These are phyloP conservation scores for Morpho achilles DNA, from an alignment of 2,888 invertebrate genomes.

Conservation along the genomic window DNA sequence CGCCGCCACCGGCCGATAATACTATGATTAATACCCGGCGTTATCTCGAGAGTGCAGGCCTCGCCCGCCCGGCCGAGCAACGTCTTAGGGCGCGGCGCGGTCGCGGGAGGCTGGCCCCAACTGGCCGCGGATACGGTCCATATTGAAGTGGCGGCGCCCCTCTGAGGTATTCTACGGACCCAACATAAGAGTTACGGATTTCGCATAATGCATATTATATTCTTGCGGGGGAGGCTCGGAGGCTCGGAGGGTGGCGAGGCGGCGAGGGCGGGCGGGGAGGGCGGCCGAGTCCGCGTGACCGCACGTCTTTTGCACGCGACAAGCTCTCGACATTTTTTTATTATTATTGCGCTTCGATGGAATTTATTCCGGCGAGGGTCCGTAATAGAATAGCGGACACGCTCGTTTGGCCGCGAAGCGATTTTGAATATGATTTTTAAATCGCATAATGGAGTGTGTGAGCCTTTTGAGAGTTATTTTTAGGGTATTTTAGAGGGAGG, in stretches of 20 bases:
- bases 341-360: slow-evolving; percentile 78
- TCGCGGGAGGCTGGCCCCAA: slow-evolving; percentile 38
- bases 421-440: slow-evolving; percentile 78
- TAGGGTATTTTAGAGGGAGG: slow-evolving; percentile 38
- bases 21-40: slow-evolving; percentile 77
- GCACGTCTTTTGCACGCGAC: slow-evolving; percentile 78
- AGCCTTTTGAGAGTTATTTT: slow-evolving; percentile 63
- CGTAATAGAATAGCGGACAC: slow-evolving; percentile 63
- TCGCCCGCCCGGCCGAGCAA: slow-evolving; percentile 42
- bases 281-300: slow-evolving; percentile 59
- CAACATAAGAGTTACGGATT: slow-evolving; percentile 76
- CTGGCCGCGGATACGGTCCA: slow-evolving; percentile 23
- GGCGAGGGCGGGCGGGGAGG: slow-evolving; percentile 24
- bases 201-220: slow-evolving; percentile 80
- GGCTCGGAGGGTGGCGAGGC: slow-evolving; percentile 35
- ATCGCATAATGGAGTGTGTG: slow-evolving; percentile 71
- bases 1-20: slow-evolving; percentile 73
- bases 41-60: slow-evolving; percentile 77
- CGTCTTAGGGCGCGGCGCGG: too few species aligned
- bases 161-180: slow-evolving; percentile 66
- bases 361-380: slow-evolving; percentile 68
- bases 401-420: slow-evolving; percentile 58
- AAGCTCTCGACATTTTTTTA: slow-evolving; percentile 78
- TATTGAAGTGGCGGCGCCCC: slow-evolving; percentile 25
- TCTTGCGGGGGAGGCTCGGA: slow-evolving; percentile 39